Base-by-base conservation (phyloP, 2,888 invertebrate genomes). In the Orchesella flavescens region DNA sequence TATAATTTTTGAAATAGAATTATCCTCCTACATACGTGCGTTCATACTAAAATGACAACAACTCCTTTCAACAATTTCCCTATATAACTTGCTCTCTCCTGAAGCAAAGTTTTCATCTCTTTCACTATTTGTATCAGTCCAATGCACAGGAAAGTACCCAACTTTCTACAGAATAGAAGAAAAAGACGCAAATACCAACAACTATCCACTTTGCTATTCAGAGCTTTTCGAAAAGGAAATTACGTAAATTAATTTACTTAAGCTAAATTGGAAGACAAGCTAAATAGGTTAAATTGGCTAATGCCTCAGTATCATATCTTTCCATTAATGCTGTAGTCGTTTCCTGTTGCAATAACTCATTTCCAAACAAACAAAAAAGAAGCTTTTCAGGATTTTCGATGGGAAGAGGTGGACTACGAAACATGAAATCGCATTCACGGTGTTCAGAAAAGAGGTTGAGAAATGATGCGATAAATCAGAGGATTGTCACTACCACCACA, bases 241-340 rank as follows among this genome's bases (percentile, higher is more conserved):
- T 21, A 69, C 69, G 69, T 21, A 69, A 69, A 69, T 69, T 69
- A 69, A 69, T 69, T 69, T 69, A 53, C 53, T 21, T 53, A 69
- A 19, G 69, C 53, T 49, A 53, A 53, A 69, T 69, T 66, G 66
- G 66, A n/a, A 46, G 46, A 66, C 66, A 66, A 43, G 66, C 46
- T 66, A 66, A 66, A 66, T 23, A 17, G 12, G 44, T 23, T 53
- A 53, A 69, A 69, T 69, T 49, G 69, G 49, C 49, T 69, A 69
- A 69, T 69, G 69, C 24, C 13, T n/a, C n/a, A 66, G 17, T 44
- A 66, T 66, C 66, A 66, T 44, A 66, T 66, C 43, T 66, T 66
- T 66, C 66, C 66, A 66, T 66, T 66, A 66, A 15, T 66, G 44
- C 66, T 59, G 5, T 19, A 19, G 4, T 63, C 63, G 5, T 13